Evolutionary conservation across 2,797 vertebrate species (phyloP).

Genomic region (Anableps anableps): DNA sequence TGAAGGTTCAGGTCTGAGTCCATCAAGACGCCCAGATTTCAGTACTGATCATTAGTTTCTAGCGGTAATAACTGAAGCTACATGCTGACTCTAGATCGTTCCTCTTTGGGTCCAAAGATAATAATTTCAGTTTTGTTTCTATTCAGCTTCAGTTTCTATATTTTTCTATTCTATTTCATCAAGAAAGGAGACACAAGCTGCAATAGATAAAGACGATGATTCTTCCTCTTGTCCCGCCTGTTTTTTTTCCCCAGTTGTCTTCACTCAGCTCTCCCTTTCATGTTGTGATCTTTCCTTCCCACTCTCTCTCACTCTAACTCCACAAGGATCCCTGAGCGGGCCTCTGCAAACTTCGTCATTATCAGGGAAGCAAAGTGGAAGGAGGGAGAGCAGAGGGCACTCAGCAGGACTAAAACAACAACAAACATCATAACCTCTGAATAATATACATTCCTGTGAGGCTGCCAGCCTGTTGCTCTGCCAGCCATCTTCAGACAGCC

Average conservation of each 20-base stretch:
- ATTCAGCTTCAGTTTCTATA: too few relatives aligned
- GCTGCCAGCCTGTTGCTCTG: slow-evolving; percentile 46
- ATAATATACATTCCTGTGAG: slow-evolving; percentile 56
- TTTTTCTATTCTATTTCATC: too few relatives aligned
- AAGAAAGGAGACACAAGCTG: neutral
- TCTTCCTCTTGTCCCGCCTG: neutral
- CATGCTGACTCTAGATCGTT: too few relatives aligned
- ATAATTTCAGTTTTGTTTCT: too few relatives aligned
- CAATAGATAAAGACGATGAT: neutral
- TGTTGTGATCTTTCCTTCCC: neutral
- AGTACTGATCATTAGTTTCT: too few relatives aligned
- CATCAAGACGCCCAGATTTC: too few relatives aligned
- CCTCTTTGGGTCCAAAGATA: too few relatives aligned
- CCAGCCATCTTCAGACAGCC: slow-evolving; percentile 35
- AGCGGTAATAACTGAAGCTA: too few relatives aligned
- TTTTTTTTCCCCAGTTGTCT: neutral
- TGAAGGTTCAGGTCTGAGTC: too few relatives aligned
- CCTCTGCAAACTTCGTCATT: slow-evolving; percentile 41
- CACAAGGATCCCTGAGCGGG: slow-evolving; percentile 29
- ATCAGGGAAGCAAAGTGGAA: slow-evolving; percentile 23
- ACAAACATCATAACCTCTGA: slow-evolving; percentile 60
- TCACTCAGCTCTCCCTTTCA: neutral
- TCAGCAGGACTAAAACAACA: slow-evolving; percentile 54
- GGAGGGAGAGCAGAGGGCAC: neutral
- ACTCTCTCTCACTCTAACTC: slow-evolving; percentile 14